These are phyloP conservation scores for Leucophora obtusa DNA, from an alignment of 2,888 invertebrate species.

Conservation along the genomic window DNA sequence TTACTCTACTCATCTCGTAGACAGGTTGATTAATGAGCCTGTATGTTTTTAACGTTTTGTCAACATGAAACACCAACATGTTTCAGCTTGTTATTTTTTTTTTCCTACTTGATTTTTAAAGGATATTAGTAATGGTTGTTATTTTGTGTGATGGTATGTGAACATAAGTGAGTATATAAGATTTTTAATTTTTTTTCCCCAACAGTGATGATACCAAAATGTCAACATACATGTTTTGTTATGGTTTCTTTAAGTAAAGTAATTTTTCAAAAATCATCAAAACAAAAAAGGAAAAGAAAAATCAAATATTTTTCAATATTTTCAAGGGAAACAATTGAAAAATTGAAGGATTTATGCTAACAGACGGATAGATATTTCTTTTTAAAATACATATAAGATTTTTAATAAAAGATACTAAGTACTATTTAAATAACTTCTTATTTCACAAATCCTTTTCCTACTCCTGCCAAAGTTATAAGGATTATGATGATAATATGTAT, in stretches of 20 bases:
- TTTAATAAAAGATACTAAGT: too few species aligned
- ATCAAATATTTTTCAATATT: constrained; percentile 9
- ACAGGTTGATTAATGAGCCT: constrained; percentile 60
- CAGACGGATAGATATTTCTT: too few species aligned
- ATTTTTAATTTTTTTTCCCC: not conserved
- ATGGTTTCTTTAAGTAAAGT: constrained; percentile 39
- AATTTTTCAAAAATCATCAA: constrained; percentile 34
- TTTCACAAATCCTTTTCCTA: too few species aligned
- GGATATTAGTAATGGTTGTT: constrained; percentile 35
- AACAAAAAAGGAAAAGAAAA: constrained; percentile 2
- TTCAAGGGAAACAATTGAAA: too few species aligned
- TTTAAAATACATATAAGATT: too few species aligned
- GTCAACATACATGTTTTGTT: constrained; percentile 52
- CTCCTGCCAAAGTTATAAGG: too few species aligned
- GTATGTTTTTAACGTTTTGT: constrained; percentile 60
- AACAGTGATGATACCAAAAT: constrained; percentile 52
- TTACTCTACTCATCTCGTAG: constrained; percentile 29
- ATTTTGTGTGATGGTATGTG: constrained; percentile 33
- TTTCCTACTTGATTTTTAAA: constrained; percentile 9
- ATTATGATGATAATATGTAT: not conserved
- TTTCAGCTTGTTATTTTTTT: constrained; percentile 6
- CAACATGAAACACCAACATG: constrained; percentile 56
- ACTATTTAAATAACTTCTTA: too few species aligned
- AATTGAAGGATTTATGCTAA: too few species aligned
- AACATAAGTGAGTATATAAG: constrained; percentile 11